phyloP scores from a whole-genome alignment of 2,888 invertebrate genomes.

The Taenaris catops region DNA sequence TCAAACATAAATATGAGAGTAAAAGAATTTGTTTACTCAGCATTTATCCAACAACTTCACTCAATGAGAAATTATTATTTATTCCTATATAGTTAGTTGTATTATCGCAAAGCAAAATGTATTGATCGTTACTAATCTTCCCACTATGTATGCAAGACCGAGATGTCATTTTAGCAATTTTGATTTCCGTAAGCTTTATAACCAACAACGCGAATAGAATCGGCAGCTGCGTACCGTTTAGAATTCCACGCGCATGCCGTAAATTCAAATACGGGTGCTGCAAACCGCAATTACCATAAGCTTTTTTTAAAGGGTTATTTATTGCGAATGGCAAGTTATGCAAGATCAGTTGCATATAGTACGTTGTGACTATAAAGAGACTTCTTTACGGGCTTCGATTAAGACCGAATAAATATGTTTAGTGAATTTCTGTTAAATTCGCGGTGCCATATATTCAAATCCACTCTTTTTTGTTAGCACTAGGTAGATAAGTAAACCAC shows the following conservation, averaged over 20 bases:
- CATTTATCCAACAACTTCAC: too few relatives aligned
- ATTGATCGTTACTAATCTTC: neutral
- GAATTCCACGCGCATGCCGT: conserved; percentile 51
- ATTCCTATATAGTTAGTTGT: too few relatives aligned
- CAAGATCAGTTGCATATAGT: conserved; percentile 24
- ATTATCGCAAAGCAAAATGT: too few relatives aligned
- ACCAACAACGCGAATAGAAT: conserved; percentile 38
- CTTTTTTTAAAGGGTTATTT: conserved; percentile 39
- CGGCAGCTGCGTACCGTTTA: conserved; percentile 50
- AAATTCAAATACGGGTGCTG: conserved; percentile 60
- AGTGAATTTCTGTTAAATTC: too few relatives aligned
- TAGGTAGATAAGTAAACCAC: too few relatives aligned
- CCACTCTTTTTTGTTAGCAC: too few relatives aligned
- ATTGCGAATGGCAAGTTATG: conserved; percentile 33
- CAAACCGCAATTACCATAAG: conserved; percentile 69
- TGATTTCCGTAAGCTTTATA: conserved; percentile 39
- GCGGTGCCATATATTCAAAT: too few relatives aligned
- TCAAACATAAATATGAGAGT: too few relatives aligned
- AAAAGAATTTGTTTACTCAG: too few relatives aligned
- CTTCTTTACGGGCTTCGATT: too few relatives aligned
- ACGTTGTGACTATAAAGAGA: conserved; percentile 2
- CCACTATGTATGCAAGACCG: conserved; percentile 6
- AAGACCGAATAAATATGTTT: too few relatives aligned
- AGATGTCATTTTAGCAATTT: conserved; percentile 27
- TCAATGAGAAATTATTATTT: too few relatives aligned